Percentiles rank a stretch among this genome's conserved stretches.
phyloP scores from a whole-genome alignment of 1,140 invertebrate genomes.

The Papilio helenus region DNA sequence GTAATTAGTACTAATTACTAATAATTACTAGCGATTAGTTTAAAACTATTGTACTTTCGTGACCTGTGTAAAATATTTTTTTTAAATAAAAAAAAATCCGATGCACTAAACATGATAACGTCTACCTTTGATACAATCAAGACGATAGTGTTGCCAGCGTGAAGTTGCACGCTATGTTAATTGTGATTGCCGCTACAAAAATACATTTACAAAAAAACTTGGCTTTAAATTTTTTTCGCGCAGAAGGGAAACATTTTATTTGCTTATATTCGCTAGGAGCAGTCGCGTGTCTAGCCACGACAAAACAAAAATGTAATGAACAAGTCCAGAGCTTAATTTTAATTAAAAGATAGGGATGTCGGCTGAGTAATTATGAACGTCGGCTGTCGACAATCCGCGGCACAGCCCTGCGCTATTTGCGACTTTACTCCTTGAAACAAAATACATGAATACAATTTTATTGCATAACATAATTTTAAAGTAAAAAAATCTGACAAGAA shows the following conservation, averaged over 20 bases:
- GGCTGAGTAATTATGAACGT: conserved; percentile 21
- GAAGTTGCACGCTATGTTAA: conserved; percentile 25
- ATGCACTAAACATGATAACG: conserved; percentile 1
- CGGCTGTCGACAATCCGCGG: conserved; percentile 8
- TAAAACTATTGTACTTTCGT: background rate
- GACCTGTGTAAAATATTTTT: background rate
- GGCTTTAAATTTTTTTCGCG: background rate
- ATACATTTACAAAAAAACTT: conserved; percentile 1
- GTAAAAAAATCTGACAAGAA: background rate
- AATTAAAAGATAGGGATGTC: conserved; percentile 29
- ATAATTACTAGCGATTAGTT: too few relatives aligned
- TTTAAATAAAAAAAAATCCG: background rate
- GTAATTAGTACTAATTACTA: too few relatives aligned
- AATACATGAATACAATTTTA: background rate
- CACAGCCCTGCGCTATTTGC: background rate
- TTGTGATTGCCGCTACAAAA: conserved; percentile 23
- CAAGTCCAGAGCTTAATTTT: conserved; percentile 23
- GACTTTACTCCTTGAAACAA: background rate
- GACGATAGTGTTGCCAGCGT: conserved; percentile 19
- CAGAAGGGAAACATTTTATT: conserved; percentile 16
- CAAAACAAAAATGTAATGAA: conserved; percentile 28
- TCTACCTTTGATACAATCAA: conserved; percentile 12
- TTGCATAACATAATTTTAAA: conserved; percentile 11
- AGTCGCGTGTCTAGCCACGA: conserved; percentile 21
- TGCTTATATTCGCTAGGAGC: conserved; percentile 18